Evolutionary conservation across 2,113 vertebrate genomes (phyloP).

Genomic region (Nyctibius bracteatus): DNA sequence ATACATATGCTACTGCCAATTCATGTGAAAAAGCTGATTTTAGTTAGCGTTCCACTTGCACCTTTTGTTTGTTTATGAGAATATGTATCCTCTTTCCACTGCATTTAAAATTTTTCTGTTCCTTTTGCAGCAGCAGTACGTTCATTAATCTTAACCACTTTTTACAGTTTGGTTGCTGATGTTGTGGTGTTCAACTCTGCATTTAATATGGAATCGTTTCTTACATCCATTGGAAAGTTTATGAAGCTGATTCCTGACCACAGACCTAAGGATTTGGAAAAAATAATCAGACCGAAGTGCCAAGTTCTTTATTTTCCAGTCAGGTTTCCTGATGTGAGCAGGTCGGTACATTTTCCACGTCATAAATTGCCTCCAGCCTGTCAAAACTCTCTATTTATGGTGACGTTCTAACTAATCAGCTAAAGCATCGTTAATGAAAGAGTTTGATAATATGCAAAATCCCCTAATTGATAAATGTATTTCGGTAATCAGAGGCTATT

Average conservation of each 20-base stretch:
- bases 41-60: neutral
- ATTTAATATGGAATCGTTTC: constrained; percentile 96
- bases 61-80: neutral
- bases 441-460: constrained; percentile 21
- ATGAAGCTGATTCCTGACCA: constrained; percentile 94
- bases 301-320: constrained; percentile 89
- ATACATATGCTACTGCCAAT: neutral
- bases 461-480: constrained; percentile 42
- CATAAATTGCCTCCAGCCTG: constrained; percentile 44
- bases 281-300: constrained; percentile 88
- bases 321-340: constrained; percentile 85
- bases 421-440: constrained; percentile 39
- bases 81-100: neutral
- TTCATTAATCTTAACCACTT: constrained; percentile 5
- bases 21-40: neutral
- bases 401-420: constrained; percentile 37
- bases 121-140: neutral
- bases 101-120: neutral
- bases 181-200: constrained; percentile 87
- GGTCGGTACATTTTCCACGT: constrained; percentile 77
- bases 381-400: constrained; percentile 42
- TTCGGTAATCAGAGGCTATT: constrained; percentile 21
- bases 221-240: constrained; percentile 84
- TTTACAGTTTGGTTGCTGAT: constrained; percentile 88
- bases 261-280: constrained; percentile 85